Percentiles rank a stretch among this genome's conserved stretches.
Conservation (phyloP, 2,888 invertebrate genomes). For the Cheiracanthium punctorium region DNA sequence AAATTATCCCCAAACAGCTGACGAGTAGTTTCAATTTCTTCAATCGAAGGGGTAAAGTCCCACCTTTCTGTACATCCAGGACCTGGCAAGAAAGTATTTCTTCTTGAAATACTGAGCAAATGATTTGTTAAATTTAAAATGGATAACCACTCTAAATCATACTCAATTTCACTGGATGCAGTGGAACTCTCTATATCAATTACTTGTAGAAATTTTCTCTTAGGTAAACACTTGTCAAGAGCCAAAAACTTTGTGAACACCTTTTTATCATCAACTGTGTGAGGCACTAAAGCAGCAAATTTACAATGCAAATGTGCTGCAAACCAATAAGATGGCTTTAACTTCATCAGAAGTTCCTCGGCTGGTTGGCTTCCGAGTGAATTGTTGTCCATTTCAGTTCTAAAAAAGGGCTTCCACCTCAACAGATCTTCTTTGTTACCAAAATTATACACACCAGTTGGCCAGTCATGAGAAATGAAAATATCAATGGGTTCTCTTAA, state of each 20-base stretch:
- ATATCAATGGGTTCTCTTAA: conserved; percentile 84
- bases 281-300: conserved; percentile 91
- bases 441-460: conserved; percentile 88
- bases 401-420: conserved; percentile 87
- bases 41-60: conserved; percentile 84
- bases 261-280: conserved; percentile 77
- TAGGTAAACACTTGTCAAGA: conserved; percentile 96
- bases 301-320: conserved; percentile 97
- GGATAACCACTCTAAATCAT: conserved; percentile 96
- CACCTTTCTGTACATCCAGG: conserved; percentile 83
- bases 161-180: conserved; percentile 78
- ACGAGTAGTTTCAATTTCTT: conserved; percentile 83
- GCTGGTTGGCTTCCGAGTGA: conserved; percentile 91
- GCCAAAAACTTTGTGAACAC: conserved; percentile 88
- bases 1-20: conserved; percentile 83
- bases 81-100: conserved; percentile 88
- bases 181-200: conserved; percentile 68
- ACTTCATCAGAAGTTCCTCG: conserved; percentile 85
- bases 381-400: conserved; percentile 87
- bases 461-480: conserved; percentile 98
- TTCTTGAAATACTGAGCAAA: conserved; percentile 84
- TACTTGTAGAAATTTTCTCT: conserved; percentile 91
- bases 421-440: conserved; percentile 87
- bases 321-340: conserved; percentile 96
- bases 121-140: conserved; percentile 92